These are phyloP conservation scores for Morelia viridis DNA, from an alignment of 2,797 vertebrate genomes.

Conservation along the genomic window DNA sequence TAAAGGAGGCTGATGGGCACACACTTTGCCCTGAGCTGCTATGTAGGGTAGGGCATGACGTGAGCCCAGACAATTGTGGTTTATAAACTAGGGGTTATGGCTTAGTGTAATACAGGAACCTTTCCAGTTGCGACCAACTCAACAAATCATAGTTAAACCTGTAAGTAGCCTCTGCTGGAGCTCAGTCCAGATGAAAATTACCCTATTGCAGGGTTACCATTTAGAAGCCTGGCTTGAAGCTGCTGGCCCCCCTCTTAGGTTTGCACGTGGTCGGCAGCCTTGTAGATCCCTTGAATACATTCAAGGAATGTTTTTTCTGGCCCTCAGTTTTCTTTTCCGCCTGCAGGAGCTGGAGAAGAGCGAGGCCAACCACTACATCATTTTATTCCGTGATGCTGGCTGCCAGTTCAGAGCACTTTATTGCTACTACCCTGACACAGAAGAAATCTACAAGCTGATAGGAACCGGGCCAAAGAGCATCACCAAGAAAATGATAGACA, in stretches of 20 bases:
- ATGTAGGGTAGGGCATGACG: background rate
- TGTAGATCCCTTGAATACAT: background rate
- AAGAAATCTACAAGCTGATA: conserved; percentile 92
- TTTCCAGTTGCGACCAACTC: background rate
- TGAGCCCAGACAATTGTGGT: background rate
- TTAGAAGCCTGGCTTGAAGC: background rate
- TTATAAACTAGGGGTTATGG: too few relatives aligned
- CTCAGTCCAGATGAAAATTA: background rate
- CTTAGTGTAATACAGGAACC: background rate
- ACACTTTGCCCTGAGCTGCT: background rate
- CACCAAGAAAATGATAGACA: conserved; percentile 98
- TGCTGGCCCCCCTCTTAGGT: background rate
- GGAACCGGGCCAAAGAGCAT: conserved; percentile 94
- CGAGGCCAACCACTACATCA: conserved; percentile 97
- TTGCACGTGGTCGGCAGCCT: background rate
- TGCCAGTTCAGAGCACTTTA: conserved; percentile 97
- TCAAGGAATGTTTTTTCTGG: background rate
- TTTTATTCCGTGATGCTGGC: conserved; percentile 93
- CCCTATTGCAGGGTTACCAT: background rate
- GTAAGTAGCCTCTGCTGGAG: background rate
- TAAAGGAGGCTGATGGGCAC: background rate
- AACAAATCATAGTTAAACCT: background rate
- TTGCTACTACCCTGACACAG: conserved; percentile 90
- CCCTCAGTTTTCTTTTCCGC: background rate
- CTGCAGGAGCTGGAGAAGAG: conserved; percentile 80